Conservation (phyloP, 2,888 invertebrate genomes). For the Mythimna vitellina region DNA sequence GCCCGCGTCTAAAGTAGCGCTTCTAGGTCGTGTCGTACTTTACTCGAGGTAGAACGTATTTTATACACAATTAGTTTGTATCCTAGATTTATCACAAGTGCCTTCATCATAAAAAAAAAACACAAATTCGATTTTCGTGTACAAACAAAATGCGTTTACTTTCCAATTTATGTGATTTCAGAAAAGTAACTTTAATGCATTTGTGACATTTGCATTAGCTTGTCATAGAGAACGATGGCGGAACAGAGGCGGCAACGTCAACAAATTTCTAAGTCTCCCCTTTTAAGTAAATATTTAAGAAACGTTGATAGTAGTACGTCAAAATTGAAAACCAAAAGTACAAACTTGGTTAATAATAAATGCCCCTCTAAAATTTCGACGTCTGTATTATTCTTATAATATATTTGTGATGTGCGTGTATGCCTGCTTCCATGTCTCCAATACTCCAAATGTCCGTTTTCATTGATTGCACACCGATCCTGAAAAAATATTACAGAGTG, state of each 20-base stretch:
- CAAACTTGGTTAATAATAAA: background rate
- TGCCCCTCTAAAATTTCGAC: background rate
- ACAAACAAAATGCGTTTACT: background rate
- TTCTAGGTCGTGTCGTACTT: background rate
- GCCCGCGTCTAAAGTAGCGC: too few relatives aligned
- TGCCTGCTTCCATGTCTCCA: background rate
- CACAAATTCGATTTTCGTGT: background rate
- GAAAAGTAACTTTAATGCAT: background rate
- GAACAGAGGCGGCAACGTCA: too few relatives aligned
- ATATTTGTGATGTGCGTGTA: constrained; percentile 7
- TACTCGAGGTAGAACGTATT: background rate
- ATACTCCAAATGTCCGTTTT: constrained; percentile 10
- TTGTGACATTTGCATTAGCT: background rate
- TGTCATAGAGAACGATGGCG: background rate
- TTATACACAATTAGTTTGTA: background rate
- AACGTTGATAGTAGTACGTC: background rate
- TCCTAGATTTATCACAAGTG: background rate
- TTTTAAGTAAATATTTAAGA: background rate
- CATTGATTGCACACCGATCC: constrained; percentile 3
- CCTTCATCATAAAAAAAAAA: background rate
- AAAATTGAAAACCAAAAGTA: background rate
- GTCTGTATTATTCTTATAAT: background rate
- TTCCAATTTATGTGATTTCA: background rate
- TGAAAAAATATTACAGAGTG: constrained; percentile 12
- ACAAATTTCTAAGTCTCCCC: too few relatives aligned